Percentiles rank a stretch among this genome's conserved stretches.
These are phyloP conservation scores for Limnodromus scolopaceus DNA, from an alignment of 2,797 vertebrate genomes.

Conservation along the genomic window DNA sequence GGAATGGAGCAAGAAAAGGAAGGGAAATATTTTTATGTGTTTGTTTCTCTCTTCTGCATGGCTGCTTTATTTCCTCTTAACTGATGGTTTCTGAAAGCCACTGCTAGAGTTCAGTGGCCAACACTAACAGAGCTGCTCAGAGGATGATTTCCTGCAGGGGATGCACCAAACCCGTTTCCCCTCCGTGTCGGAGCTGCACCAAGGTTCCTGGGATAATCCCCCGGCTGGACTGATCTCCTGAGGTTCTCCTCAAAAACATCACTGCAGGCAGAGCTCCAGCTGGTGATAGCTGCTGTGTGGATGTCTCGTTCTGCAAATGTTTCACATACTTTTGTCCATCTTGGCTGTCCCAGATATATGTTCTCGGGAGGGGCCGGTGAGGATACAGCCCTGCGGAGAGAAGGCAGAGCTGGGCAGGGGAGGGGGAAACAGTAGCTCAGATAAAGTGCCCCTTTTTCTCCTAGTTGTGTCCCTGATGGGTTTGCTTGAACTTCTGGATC, in stretches of 20 bases:
- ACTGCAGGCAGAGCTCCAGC: background rate
- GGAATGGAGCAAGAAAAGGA: background rate
- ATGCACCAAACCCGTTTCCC: no score
- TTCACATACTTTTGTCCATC: background rate
- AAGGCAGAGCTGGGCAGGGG: background rate
- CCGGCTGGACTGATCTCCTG: rapidly evolving
- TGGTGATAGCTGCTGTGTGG: background rate
- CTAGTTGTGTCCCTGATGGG: background rate
- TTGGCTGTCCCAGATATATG: rapidly evolving
- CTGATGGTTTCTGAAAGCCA: background rate
- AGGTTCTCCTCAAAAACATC: background rate
- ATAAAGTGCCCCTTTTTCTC: rapidly evolving
- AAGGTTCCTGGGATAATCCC: background rate
- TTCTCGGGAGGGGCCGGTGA: background rate
- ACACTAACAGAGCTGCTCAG: background rate
- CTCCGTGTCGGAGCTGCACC: rapidly evolving
- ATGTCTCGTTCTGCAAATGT: background rate
- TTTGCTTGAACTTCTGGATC: background rate
- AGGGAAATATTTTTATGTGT: background rate
- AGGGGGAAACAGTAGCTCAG: background rate
- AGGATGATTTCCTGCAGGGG: background rate
- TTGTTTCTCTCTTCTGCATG: background rate
- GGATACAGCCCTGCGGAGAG: background rate
- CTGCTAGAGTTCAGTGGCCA: rapidly evolving
- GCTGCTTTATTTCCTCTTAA: background rate